Base-by-base conservation (phyloP, 1,140 invertebrate genomes). In the Geopemphigus sp. region DNA sequence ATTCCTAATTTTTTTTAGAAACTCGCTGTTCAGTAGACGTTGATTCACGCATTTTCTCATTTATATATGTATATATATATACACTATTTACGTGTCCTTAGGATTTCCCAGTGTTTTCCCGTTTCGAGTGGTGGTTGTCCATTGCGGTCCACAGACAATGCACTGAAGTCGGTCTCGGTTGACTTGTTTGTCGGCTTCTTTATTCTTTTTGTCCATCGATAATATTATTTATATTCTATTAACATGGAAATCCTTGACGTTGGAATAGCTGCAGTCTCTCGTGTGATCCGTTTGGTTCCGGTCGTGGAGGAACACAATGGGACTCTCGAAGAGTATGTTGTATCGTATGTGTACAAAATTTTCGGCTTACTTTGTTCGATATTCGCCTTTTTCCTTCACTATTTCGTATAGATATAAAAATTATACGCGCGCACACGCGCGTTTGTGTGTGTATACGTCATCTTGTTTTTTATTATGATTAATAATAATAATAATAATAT, bases 171-270 rank as follows among this genome's bases (percentile, higher is more conserved):
- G 73, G 73, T 76, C 73, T 76, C 73, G 73, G 73, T 76, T 76
- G 73, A 76, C 56, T 76, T 59, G 73, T 76, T 76, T 76, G 73
- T 76, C 73, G 73, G 73, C 73, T 76, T 76, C 73, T 76, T 76
- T 73, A 73, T 76, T 76, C 73, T 76, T 76, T 76, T 76, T 76
- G 73, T 76, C 73, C 73, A 76, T 76, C 73, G 73, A 76, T 76
- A 39, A 76, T 76, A 76, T 76, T 76, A 76, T 76, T 76, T 76
- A 76, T 76, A 76, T 76, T 76, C 73, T 76, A 76, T 76, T 76
- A 76, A 76, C 73, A 76, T 76, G 73, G 54, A 76, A 76, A 76
- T 76, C 73, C 73, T 76, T 76, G 73, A 76, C 53, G 73, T 76
- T 32, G 56, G 54, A 57, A 57, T 76, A 32, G 73, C 56, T 76